These are phyloP conservation scores for Anolis apletophallus DNA, from an alignment of 2,797 vertebrate genomes.

Conservation along the genomic window DNA sequence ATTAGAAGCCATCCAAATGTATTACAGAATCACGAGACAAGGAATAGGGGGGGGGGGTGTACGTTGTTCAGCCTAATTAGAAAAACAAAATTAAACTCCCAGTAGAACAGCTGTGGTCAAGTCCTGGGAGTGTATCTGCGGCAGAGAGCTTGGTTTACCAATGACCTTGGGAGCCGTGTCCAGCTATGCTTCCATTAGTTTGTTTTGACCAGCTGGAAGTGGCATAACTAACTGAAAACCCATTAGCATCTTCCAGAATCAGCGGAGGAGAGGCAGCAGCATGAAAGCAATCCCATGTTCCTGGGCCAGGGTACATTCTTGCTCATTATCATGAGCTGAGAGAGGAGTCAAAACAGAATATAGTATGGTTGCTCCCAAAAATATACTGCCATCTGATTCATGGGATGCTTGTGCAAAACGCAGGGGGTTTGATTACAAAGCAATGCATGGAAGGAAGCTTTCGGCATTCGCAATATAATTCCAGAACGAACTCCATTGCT, in stretches of 20 bases:
- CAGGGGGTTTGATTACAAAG: constrained; percentile 43
- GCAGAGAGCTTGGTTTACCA: neutral
- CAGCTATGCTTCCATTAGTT: neutral
- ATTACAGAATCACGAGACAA: neutral
- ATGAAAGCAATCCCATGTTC: neutral
- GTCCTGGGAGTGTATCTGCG: neutral
- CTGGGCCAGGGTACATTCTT: accelerated
- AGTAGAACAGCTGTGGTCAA: neutral
- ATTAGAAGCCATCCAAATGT: neutral
- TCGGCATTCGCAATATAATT: constrained; percentile 18
- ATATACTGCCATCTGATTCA: constrained; percentile 44
- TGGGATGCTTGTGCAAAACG: constrained; percentile 35
- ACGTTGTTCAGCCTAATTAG: constrained; percentile 2
- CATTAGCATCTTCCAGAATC: neutral
- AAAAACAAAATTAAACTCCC: neutral
- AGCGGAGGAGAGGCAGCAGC: neutral
- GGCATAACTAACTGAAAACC: neutral
- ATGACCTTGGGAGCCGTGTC: neutral
- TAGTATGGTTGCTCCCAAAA: constrained; percentile 15
- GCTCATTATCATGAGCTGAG: accelerated
- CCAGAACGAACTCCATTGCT: constrained; percentile 40
- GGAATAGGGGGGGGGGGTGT: neutral
- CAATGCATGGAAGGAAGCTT: neutral
- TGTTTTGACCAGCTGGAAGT: neutral
- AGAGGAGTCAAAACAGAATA: constrained; percentile 23